These are phyloP conservation scores for Coleophora deauratella DNA, from an alignment of 2,888 invertebrate genomes.

Conservation along the genomic window DNA sequence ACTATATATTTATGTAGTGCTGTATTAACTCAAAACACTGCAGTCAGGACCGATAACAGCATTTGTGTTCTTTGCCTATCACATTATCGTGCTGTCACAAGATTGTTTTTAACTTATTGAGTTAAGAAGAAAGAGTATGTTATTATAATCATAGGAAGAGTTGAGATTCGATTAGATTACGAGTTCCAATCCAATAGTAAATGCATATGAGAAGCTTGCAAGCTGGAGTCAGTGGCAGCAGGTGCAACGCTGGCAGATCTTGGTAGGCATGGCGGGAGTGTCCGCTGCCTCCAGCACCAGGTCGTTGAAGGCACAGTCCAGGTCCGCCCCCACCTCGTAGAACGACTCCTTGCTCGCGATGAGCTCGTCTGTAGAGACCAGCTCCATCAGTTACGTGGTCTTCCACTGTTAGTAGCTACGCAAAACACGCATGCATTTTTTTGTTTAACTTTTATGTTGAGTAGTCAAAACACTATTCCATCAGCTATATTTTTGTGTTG, in stretches of 20 bases:
- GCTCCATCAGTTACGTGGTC: slow-evolving; percentile 30
- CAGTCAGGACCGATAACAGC: too few relatives aligned
- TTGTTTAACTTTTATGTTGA: too few relatives aligned
- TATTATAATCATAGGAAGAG: too few relatives aligned
- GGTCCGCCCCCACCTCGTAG: slow-evolving; percentile 92
- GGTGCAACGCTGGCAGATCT: slow-evolving; percentile 55
- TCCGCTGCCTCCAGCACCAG: slow-evolving; percentile 43
- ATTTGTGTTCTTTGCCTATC: too few relatives aligned
- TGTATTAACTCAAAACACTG: too few relatives aligned
- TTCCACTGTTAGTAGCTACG: slow-evolving; percentile 17
- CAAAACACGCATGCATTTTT: slow-evolving; percentile 36
- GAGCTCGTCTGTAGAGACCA: slow-evolving; percentile 82
- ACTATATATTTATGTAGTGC: too few relatives aligned
- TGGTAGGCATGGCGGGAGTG: slow-evolving; percentile 16
- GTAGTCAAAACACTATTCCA: slow-evolving; percentile 37
- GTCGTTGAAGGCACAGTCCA: slow-evolving; percentile 92
- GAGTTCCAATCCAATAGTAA: slow-evolving; percentile 45
- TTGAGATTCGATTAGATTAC: too few relatives aligned
- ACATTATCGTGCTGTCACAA: slow-evolving; percentile 26
- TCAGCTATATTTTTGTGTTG: slow-evolving; percentile 52
- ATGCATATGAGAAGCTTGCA: slow-evolving; percentile 16
- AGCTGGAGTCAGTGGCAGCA: slow-evolving; percentile 52
- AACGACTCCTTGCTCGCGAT: slow-evolving; percentile 92
- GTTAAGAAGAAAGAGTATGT: slow-evolving; percentile 4
- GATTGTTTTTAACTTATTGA: background rate